These are phyloP conservation scores for Furnarius figulus DNA, from an alignment of 2,113 vertebrate genomes.

Conservation along the genomic window DNA sequence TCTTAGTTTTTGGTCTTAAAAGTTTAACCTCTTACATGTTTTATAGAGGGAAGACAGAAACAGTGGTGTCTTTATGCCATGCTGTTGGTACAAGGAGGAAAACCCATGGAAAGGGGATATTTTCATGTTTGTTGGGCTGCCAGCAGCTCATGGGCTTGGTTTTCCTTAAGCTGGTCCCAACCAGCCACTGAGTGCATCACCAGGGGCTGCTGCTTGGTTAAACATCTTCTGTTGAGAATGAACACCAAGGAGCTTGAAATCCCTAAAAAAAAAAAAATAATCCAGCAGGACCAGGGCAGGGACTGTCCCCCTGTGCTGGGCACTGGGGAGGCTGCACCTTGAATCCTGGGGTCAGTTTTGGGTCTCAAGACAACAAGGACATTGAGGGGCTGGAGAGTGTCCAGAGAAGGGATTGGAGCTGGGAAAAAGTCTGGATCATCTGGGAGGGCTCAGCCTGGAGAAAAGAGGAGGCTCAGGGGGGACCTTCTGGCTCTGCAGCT, in stretches of 20 bases:
- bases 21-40: fast-evolving
- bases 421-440: neutral
- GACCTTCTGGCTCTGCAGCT: neutral
- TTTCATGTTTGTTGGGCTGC: neutral
- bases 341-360: fast-evolving
- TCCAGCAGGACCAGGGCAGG: neutral
- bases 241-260: fast-evolving
- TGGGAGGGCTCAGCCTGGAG: neutral
- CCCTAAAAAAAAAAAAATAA: too few relatives aligned
- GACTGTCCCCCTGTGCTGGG: neutral
- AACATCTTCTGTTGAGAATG: neutral
- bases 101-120: neutral
- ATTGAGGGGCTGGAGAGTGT: fast-evolving
- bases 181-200: fast-evolving
- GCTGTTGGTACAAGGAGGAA: neutral
- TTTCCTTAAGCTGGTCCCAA: neutral
- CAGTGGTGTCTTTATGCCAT: fast-evolving
- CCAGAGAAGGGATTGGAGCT: fast-evolving
- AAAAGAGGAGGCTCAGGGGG: neutral
- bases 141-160: neutral
- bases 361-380: too few relatives aligned
- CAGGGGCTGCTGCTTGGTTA: too few relatives aligned
- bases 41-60: neutral
- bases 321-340: fast-evolving
- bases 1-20: neutral